These are phyloP conservation scores for Calameuta pallipes DNA, from an alignment of 2,888 invertebrate species.

Conservation along the genomic window DNA sequence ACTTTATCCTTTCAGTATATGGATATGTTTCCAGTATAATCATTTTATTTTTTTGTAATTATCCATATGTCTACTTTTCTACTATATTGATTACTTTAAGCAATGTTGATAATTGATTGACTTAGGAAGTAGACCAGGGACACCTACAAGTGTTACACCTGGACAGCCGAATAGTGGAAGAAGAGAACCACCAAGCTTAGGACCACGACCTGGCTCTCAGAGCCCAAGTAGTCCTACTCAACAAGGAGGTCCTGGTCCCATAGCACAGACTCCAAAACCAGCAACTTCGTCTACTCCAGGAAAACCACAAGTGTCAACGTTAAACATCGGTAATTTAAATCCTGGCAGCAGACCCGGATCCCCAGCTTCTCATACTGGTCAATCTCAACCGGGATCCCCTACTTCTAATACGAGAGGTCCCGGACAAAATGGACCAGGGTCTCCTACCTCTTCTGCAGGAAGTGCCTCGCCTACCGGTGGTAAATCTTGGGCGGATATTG, in stretches of 20 bases:
- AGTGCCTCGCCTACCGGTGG: constrained; percentile 32
- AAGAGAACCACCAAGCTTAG: constrained; percentile 8
- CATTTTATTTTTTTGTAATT: not conserved
- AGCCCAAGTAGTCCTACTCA: constrained; percentile 19
- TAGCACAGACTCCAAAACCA: constrained; percentile 6
- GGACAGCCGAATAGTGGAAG: constrained; percentile 11
- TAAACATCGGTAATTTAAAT: constrained; percentile 20
- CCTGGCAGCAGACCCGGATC: constrained; percentile 23
- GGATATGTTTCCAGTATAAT: too few relatives aligned
- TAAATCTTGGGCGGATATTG: constrained; percentile 50
- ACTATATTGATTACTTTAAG: not conserved
- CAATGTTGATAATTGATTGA: not conserved
- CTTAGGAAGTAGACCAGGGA: constrained; percentile 23
- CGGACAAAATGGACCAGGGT: constrained; percentile 12
- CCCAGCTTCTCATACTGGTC: constrained; percentile 14
- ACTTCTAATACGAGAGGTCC: not conserved
- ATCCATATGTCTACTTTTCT: not conserved
- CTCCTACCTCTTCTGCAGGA: constrained; percentile 20
- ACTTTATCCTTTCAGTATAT: not conserved
- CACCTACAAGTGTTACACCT: constrained; percentile 16
- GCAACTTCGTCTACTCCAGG: constrained; percentile 12
- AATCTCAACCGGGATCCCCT: constrained; percentile 5
- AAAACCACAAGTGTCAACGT: constrained; percentile 15
- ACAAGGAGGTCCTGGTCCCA: constrained; percentile 9
- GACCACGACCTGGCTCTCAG: constrained; percentile 13